Evolutionary conservation across 1,140 invertebrate genomes (phyloP).

Genomic region (Drosophila navojoa): DNA sequence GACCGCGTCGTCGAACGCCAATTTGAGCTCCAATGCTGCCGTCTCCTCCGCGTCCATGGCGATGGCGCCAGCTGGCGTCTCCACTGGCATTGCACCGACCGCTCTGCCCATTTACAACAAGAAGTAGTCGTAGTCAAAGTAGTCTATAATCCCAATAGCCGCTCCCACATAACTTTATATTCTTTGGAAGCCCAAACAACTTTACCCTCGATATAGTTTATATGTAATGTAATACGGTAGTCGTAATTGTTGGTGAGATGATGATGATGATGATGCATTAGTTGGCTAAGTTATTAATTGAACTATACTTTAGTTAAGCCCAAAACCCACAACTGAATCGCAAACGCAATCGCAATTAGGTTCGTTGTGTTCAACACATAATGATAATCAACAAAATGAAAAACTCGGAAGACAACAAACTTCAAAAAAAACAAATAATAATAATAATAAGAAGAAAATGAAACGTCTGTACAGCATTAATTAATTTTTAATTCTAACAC

Average conservation of each 20-base stretch:
- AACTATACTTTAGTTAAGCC: slow-evolving; percentile 60
- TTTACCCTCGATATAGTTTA: slow-evolving; percentile 35
- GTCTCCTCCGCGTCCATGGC: slow-evolving; percentile 15
- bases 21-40: slow-evolving; percentile 10
- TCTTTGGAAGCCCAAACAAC: background rate
- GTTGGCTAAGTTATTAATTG: slow-evolving; percentile 60
- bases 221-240: slow-evolving; percentile 45
- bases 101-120: slow-evolving; percentile 68
- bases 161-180: background rate
- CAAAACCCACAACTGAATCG: slow-evolving; percentile 11
- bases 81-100: slow-evolving; percentile 41
- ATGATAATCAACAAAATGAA: slow-evolving; percentile 11
- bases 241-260: slow-evolving; percentile 60
- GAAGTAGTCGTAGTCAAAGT: slow-evolving; percentile 52
- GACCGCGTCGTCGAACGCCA: slow-evolving; percentile 25
- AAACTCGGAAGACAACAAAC: slow-evolving; percentile 34
- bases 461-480: slow-evolving; percentile 75
- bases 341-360: background rate
- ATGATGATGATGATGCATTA: slow-evolving; percentile 45
- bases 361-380: slow-evolving; percentile 10
- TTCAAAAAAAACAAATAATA: slow-evolving; percentile 28
- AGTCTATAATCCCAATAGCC: background rate
- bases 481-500: slow-evolving; percentile 75
- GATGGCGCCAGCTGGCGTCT: slow-evolving; percentile 37
- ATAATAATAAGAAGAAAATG: background rate